phyloP scores from a whole-genome alignment of 2,888 invertebrate genomes.

The Drosophila neonasuta region DNA sequence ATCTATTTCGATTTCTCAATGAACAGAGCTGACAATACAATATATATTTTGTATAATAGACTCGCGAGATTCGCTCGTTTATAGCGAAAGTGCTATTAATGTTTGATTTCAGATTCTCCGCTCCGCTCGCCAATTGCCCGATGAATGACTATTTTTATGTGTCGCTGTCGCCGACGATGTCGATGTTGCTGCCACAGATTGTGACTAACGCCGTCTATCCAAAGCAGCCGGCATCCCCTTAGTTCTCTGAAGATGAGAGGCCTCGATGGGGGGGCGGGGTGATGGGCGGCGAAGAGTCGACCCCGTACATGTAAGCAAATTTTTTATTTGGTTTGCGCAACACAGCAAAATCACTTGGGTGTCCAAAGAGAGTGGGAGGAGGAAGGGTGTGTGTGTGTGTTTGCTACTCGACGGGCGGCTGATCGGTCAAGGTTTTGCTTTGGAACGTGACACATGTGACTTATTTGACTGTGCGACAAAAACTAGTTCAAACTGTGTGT shows the following conservation, averaged over 20 bases:
- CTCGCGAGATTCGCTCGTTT: constrained; percentile 18
- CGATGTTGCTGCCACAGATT: constrained; percentile 16
- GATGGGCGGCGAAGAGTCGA: background rate
- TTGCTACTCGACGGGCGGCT: constrained; percentile 33
- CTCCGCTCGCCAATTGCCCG: constrained; percentile 26
- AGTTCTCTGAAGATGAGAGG: constrained; percentile 1
- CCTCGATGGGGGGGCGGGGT: background rate
- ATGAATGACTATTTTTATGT: constrained; percentile 61
- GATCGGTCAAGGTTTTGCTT: constrained; percentile 72
- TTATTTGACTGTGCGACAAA: constrained; percentile 41
- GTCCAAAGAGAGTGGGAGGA: background rate
- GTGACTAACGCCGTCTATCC: constrained; percentile 43
- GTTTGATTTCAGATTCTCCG: constrained; percentile 23
- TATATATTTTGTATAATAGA: constrained; percentile 22
- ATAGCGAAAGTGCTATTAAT: constrained; percentile 69
- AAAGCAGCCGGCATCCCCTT: constrained; percentile 41
- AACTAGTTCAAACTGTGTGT: constrained; percentile 48
- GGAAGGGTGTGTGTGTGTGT: background rate
- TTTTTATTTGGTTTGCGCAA: constrained; percentile 66
- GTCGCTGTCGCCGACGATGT: constrained; percentile 1
- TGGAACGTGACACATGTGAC: constrained; percentile 64
- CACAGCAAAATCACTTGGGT: constrained; percentile 19
- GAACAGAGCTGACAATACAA: constrained; percentile 26
- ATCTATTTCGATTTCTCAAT: constrained; percentile 58
- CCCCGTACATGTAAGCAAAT: constrained; percentile 43